Conservation (phyloP, 1,140 invertebrate species). For the Antheraea pernyi region DNA sequence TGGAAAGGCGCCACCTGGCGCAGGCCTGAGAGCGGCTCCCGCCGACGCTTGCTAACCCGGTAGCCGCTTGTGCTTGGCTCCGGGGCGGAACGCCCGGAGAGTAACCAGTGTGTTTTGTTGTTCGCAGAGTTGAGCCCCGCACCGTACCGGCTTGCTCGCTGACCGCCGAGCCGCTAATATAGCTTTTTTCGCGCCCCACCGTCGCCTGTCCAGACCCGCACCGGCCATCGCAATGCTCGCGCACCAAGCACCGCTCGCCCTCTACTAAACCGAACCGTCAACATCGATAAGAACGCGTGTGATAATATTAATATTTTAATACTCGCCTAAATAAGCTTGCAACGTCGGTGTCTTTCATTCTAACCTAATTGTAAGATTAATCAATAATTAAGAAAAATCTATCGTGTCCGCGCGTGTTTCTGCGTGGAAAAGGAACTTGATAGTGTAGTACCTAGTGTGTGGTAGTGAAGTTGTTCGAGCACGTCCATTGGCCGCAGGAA, state of each 20-base stretch:
- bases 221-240: conserved; percentile 70
- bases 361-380: conserved; percentile 72
- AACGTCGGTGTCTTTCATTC: conserved; percentile 75
- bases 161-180: conserved; percentile 76
- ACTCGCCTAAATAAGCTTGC: conserved; percentile 76
- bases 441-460: conserved; percentile 45
- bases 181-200: conserved; percentile 74
- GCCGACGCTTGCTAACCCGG: conserved; percentile 72
- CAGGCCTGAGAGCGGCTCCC: conserved; percentile 50
- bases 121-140: conserved; percentile 78
- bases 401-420: conserved; percentile 38
- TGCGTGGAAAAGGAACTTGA: conserved; percentile 40
- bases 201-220: conserved; percentile 64
- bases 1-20: conserved; percentile 22
- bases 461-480: conserved; percentile 6
- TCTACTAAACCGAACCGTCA: conserved; percentile 71
- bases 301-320: conserved; percentile 72
- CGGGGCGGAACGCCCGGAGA: conserved; percentile 61
- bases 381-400: conserved; percentile 51
- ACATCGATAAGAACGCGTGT: conserved; percentile 78
- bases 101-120: conserved; percentile 79
- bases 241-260: conserved; percentile 73
- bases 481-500: conserved; percentile 4
- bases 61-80: conserved; percentile 74
- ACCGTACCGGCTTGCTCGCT: conserved; percentile 76